Percentiles rank a stretch among this genome's conserved stretches.
phyloP scores from a whole-genome alignment of 2,888 invertebrate species.

The Tortrix viridana region DNA sequence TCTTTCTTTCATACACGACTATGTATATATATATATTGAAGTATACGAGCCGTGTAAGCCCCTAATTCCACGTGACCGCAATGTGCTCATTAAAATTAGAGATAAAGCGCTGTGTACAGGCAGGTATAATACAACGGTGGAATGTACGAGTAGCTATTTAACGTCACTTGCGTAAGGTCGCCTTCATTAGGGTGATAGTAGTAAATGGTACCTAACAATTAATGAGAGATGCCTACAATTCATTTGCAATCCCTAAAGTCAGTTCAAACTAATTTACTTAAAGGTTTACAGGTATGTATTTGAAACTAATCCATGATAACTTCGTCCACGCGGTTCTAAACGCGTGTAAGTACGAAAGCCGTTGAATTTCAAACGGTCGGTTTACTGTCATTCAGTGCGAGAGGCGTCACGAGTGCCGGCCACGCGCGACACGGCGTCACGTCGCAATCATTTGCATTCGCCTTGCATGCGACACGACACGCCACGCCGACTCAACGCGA shows the following conservation, averaged over 20 bases:
- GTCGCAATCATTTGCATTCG: slow-evolving; percentile 35
- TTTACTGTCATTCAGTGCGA: slow-evolving; percentile 9
- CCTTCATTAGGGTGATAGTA: neutral
- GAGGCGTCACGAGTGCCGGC: neutral
- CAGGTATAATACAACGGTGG: neutral
- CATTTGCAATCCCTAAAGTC: neutral
- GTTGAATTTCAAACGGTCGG: slow-evolving; percentile 17
- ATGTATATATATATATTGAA: neutral
- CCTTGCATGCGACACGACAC: slow-evolving; percentile 51
- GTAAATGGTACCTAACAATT: neutral
- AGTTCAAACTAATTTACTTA: no score
- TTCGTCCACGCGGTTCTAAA: neutral
- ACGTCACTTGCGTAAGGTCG: slow-evolving; percentile 16
- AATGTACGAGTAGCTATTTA: slow-evolving; percentile 10
- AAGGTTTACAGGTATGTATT: neutral
- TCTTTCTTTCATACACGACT: no score
- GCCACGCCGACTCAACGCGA: slow-evolving; percentile 52
- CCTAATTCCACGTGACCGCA: slow-evolving; percentile 18
- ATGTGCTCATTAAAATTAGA: slow-evolving; percentile 28
- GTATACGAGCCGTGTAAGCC: neutral
- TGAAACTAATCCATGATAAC: neutral
- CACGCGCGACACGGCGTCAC: slow-evolving; percentile 36
- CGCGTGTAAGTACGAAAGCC: neutral
- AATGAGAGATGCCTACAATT: neutral
- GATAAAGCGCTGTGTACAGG: slow-evolving; percentile 16